Percentiles rank a stretch among this genome's conserved stretches.
Conservation (phyloP, 2,888 invertebrate species). For the Ophion ellenae region DNA sequence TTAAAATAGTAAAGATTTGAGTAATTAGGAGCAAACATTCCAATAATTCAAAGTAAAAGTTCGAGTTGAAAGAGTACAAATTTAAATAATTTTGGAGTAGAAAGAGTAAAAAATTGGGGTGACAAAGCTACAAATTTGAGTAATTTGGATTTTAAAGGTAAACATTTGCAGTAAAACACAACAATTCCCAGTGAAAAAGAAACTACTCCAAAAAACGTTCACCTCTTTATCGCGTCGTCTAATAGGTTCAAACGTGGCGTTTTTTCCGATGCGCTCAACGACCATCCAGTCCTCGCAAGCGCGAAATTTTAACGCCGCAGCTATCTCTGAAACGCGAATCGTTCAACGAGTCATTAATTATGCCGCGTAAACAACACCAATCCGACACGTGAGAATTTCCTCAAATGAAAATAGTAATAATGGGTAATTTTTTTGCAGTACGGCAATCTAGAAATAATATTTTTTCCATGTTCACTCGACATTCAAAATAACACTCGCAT, state of each 20-base stretch:
- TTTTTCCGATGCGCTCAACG: background rate
- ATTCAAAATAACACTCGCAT: no score
- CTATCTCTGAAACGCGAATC: slow-evolving; percentile 36
- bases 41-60: no score
- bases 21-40: background rate
- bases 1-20: background rate
- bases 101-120: no score
- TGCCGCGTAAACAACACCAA: background rate
- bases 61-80: no score
- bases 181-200: background rate
- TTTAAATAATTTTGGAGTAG: no score
- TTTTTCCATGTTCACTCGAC: no score
- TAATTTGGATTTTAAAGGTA: background rate
- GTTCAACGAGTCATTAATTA: background rate
- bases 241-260: background rate
- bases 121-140: no score
- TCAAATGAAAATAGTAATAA: background rate
- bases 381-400: background rate
- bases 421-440: no score
- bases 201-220: background rate
- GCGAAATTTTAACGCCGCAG: slow-evolving; percentile 38
- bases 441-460: no score
- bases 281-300: slow-evolving; percentile 72
- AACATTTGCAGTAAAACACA: background rate
- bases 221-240: background rate